phyloP scores from a whole-genome alignment of 2,797 vertebrate genomes.

The Clarias platycephalus region DNA sequence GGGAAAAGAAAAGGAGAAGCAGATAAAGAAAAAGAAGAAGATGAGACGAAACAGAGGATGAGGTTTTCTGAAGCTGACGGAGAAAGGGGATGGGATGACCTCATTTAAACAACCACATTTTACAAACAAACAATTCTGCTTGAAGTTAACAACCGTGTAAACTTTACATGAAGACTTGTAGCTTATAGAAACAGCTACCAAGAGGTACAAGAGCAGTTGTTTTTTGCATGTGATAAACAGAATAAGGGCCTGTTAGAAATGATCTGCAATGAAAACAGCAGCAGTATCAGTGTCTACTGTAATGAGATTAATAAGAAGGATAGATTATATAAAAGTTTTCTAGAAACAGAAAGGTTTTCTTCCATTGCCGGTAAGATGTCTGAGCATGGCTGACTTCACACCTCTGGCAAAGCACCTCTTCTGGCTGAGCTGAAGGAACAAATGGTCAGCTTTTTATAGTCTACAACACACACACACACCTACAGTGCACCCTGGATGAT shows the following conservation, averaged over 20 bases:
- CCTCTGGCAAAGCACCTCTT: slow-evolving; percentile 6
- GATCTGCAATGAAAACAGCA: background rate
- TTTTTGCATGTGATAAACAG: background rate
- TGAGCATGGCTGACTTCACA: background rate
- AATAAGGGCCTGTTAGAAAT: background rate
- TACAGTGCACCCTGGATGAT: slow-evolving; percentile 16
- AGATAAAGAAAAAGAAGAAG: slow-evolving; percentile 1
- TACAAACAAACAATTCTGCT: slow-evolving; percentile 27
- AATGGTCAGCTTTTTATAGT: slow-evolving; percentile 6
- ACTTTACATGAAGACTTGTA: background rate
- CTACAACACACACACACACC: slow-evolving; percentile 33
- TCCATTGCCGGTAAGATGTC: background rate
- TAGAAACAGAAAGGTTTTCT: background rate
- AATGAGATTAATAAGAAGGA: background rate
- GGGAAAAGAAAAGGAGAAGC: background rate
- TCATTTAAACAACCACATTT: background rate
- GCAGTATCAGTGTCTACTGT: background rate
- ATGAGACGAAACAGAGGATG: background rate
- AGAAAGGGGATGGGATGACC: background rate
- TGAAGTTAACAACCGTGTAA: slow-evolving; percentile 8
- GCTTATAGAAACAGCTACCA: background rate
- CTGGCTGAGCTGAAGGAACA: background rate
- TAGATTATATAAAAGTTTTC: background rate
- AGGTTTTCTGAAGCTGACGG: background rate
- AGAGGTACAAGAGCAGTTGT: background rate